phyloP scores from a whole-genome alignment of 2,888 invertebrate genomes.

The Eutolmus rufibarbis region DNA sequence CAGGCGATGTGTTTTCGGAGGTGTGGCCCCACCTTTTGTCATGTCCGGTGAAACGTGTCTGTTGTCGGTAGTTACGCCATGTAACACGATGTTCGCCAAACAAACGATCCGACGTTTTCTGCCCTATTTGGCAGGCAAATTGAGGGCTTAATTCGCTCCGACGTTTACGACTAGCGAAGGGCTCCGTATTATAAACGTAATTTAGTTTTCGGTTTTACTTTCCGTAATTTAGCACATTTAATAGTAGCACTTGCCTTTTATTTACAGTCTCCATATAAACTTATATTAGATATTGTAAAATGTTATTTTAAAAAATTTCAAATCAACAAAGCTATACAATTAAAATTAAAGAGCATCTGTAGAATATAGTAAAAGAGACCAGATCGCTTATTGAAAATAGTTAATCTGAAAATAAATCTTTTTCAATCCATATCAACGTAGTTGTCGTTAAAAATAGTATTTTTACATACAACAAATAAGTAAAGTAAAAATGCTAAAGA shows the following conservation, averaged over 20 bases:
- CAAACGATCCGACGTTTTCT: not conserved
- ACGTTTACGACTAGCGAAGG: not conserved
- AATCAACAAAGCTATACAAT: no score
- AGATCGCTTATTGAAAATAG: no score
- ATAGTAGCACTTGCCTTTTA: not conserved
- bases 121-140: not conserved
- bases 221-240: not conserved
- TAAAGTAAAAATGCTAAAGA: no score
- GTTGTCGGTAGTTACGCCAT: not conserved
- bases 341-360: no score
- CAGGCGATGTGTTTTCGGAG: not conserved
- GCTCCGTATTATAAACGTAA: not conserved
- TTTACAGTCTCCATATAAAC: not conserved
- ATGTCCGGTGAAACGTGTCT: not conserved
- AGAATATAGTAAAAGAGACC: no score
- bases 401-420: no score
- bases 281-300: no score
- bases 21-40: not conserved
- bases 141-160: not conserved
- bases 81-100: not conserved
- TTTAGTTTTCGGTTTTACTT: not conserved
- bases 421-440: no score
- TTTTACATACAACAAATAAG: no score
- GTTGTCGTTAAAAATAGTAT: no score
- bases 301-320: no score